Evolutionary conservation across 2,888 invertebrate genomes (phyloP).

Genomic region (Clostera curtula): DNA sequence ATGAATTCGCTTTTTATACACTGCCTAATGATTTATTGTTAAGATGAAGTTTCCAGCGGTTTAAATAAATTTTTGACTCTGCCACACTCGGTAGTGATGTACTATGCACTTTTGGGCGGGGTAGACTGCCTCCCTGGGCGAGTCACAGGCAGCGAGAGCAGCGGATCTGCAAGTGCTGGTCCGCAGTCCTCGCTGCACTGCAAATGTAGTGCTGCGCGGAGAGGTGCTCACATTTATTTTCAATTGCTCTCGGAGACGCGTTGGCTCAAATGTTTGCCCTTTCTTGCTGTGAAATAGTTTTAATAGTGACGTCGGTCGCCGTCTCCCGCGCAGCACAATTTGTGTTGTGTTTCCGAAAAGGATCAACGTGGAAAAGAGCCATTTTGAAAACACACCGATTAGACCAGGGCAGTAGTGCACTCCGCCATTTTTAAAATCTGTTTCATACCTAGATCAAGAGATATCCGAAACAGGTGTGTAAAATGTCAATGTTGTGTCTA

Average conservation of each 20-base stretch:
- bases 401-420: conserved; percentile 58
- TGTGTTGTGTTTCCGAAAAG: conserved; percentile 93
- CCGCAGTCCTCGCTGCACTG: conserved; percentile 43
- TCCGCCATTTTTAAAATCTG: too few relatives aligned
- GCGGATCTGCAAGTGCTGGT: conserved; percentile 15
- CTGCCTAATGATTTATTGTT: conserved; percentile 35
- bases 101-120: conserved; percentile 57
- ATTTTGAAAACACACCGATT: conserved; percentile 91
- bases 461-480: too few relatives aligned
- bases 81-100: conserved; percentile 48
- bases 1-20: conserved; percentile 35
- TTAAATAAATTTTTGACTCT: conserved; percentile 50
- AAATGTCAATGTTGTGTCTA: too few relatives aligned
- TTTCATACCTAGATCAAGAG: too few relatives aligned
- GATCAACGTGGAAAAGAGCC: conserved; percentile 88
- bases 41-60: conserved; percentile 40
- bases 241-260: conserved; percentile 16
- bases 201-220: conserved; percentile 48
- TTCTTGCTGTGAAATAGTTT: conserved; percentile 20
- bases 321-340: conserved; percentile 68
- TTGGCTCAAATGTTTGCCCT: conserved; percentile 23
- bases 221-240: conserved; percentile 22
- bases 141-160: conserved; percentile 57
- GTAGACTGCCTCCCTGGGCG: conserved; percentile 55
- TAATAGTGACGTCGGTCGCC: conserved; percentile 18